A percentile compares a stretch with the other conserved stretches of the same genome.
Conservation (phyloP, 2,888 invertebrate species). For the Epinotia ramella region DNA sequence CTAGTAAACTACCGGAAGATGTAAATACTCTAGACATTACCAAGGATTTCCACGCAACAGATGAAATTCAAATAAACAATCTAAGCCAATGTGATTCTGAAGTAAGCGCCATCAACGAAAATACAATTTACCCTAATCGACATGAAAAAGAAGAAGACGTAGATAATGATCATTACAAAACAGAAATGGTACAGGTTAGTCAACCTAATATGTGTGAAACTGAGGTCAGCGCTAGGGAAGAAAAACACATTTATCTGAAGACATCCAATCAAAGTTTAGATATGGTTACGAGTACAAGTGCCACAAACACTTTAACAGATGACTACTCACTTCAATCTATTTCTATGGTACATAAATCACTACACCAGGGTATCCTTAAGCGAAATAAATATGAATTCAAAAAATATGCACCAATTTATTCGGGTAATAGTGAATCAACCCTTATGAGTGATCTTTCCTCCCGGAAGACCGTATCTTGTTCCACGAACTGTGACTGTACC, state of each 20-base stretch:
- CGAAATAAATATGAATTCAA: neutral
- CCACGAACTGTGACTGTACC: constrained; percentile 66
- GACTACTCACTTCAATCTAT: constrained; percentile 1
- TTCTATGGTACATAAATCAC: neutral
- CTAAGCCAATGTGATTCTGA: neutral
- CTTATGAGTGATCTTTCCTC: constrained; percentile 44
- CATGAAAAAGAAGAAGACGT: constrained; percentile 52
- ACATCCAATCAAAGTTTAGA: neutral
- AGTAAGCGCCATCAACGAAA: constrained; percentile 43
- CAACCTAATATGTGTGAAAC: neutral
- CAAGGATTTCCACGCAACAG: neutral
- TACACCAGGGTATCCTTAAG: constrained; percentile 7
- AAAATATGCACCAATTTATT: constrained; percentile 48
- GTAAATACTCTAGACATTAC: neutral
- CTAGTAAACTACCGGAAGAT: constrained; percentile 37
- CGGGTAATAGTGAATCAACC: constrained; percentile 47
- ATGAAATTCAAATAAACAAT: constrained; percentile 1
- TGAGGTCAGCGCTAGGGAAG: neutral
- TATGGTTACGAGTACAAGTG: neutral
- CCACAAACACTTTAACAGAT: constrained; percentile 12
- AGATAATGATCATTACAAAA: neutral
- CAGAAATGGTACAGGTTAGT: neutral
- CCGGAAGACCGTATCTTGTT: constrained; percentile 42
- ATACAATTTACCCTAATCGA: constrained; percentile 57
- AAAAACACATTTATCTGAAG: constrained; percentile 6